Evolutionary conservation across 2,888 invertebrate species (phyloP).

Genomic region (Pristionchus arcanus): DNA sequence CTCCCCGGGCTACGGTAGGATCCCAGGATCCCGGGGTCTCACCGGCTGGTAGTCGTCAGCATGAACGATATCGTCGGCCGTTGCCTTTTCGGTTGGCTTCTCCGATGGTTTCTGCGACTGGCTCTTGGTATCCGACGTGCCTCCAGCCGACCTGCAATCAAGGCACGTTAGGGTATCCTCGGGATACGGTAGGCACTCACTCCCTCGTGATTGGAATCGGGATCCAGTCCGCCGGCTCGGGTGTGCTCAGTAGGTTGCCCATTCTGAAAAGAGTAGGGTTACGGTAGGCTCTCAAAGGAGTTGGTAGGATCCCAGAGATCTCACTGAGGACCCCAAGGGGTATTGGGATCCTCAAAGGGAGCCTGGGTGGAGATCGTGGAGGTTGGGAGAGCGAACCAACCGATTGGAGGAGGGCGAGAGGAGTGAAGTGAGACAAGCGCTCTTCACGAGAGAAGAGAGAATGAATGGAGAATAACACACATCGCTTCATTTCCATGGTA

Average conservation of each 20-base stretch:
- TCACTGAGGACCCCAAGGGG: too few relatives aligned
- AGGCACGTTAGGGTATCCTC: neutral
- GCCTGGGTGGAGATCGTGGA: neutral
- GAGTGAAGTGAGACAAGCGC: neutral
- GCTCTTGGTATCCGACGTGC: neutral
- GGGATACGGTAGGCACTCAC: neutral
- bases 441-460: neutral
- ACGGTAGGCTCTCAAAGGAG: too few relatives aligned
- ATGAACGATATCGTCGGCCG: neutral
- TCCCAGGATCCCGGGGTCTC: too few relatives aligned
- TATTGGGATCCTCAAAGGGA: neutral
- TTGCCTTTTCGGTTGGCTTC: neutral
- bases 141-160: too few relatives aligned
- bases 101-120: neutral
- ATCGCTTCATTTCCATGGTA: too few relatives aligned
- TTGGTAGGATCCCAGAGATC: too few relatives aligned
- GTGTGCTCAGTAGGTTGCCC: neutral
- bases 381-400: neutral
- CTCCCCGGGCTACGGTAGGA: too few relatives aligned
- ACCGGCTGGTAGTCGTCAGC: too few relatives aligned
- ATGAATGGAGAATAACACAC: too few relatives aligned
- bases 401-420: neutral
- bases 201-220: neutral
- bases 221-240: neutral
- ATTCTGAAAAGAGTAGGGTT: neutral